Base-by-base conservation (phyloP, 1,140 invertebrate species). In the Penaeus chinensis region DNA sequence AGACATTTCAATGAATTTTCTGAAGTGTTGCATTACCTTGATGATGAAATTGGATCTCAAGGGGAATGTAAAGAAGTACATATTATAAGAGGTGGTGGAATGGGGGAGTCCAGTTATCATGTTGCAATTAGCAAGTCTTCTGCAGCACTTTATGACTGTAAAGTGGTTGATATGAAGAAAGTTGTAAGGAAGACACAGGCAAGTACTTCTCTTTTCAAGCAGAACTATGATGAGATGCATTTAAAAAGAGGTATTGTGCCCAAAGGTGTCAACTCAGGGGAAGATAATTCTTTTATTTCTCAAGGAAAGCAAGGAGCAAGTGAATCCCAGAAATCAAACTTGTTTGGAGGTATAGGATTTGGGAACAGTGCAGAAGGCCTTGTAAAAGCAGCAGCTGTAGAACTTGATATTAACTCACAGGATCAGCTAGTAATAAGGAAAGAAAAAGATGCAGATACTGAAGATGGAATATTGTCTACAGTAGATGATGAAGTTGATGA, bases 71-170 rank as follows among this genome's bases (percentile, higher is more conserved):
- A 77, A 37, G 83, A 77, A 62, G 83, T 84, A 47, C 83, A 84
- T 27, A 84, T 84, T 32, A 32, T 84, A 20, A 74, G 74, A 20
- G 62, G 37, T 27, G 37, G 27, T 32, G 11, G 76, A 62, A 32
- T 84, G n/a, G 83, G 71, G n/a, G 24, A 77, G 47, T 37, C 60
- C n/a, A 27, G 62, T 10, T 84, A 84, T 74, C 69, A 63, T n/a
- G 83, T 84, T 20, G 47, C 77, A 60, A 24, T 84, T 63, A 74
- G 83, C 37, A 69, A 84, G 83, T 84, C 83, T 84, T 61, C 71
- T 62, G 77, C 83, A 77, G 62, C 24, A 37, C 83, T 84, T 84
- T 84, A 84, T 84, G 71, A 84, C 27, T 77, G 83, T 84, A 84
- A 84, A 84, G 83, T 84, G 69, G n/a, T 84, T 62, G 61, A 74